These are phyloP conservation scores for Dipodomys merriami DNA, from an alignment of 2,113 vertebrate genomes.

Conservation along the genomic window DNA sequence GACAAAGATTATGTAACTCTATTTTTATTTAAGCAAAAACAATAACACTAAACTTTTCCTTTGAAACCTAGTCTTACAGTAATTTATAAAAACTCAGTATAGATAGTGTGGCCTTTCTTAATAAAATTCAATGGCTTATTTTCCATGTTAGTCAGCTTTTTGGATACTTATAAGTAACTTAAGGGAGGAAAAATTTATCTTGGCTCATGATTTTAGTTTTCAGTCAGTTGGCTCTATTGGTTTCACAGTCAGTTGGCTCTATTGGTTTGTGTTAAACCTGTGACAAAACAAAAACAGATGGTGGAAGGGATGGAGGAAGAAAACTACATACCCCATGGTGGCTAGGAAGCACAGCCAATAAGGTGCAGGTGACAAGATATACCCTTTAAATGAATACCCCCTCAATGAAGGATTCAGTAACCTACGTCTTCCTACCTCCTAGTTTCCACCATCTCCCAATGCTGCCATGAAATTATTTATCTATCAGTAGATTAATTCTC, in stretches of 20 bases:
- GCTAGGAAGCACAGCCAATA: background rate
- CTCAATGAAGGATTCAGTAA: no score
- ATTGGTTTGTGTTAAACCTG: background rate
- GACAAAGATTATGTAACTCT: background rate
- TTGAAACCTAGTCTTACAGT: background rate
- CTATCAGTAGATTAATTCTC: background rate
- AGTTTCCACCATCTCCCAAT: background rate
- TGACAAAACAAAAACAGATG: background rate
- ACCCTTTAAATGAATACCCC: background rate
- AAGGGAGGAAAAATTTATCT: background rate
- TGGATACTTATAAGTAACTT: background rate
- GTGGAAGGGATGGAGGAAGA: background rate
- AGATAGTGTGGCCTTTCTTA: conserved; percentile 7
- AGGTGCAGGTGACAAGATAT: background rate
- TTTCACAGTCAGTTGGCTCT: background rate
- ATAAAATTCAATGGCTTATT: background rate
- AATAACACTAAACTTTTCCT: background rate
- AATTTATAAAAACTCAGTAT: background rate
- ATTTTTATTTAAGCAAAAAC: background rate
- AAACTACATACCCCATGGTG: background rate
- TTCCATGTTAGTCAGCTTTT: background rate
- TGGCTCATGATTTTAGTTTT: background rate
- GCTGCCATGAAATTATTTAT: background rate
- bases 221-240: background rate
- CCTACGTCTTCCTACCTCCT: background rate